phyloP scores from a whole-genome alignment of 2,888 invertebrate species.

The Periphyllus acericola region DNA sequence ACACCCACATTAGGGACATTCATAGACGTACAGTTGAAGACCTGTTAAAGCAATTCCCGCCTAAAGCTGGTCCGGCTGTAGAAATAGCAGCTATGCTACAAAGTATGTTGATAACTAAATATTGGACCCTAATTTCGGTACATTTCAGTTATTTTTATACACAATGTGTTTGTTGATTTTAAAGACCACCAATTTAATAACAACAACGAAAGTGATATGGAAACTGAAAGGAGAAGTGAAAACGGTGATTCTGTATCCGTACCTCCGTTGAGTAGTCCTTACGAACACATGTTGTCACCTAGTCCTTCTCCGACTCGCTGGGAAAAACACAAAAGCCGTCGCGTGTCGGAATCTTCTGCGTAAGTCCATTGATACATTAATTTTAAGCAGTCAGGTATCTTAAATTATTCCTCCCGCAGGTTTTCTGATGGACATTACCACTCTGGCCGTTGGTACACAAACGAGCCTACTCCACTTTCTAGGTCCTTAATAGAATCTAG shows the following conservation, averaged over 20 bases:
- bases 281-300: slow-evolving; percentile 72
- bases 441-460: slow-evolving; percentile 61
- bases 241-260: slow-evolving; percentile 74
- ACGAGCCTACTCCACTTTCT: slow-evolving; percentile 65
- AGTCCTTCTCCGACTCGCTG: slow-evolving; percentile 63
- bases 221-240: slow-evolving; percentile 60
- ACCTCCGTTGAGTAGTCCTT: slow-evolving; percentile 73
- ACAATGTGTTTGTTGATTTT: background rate
- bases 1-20: slow-evolving; percentile 81
- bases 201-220: slow-evolving; percentile 54
- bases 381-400: background rate
- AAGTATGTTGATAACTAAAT: slow-evolving; percentile 7
- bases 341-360: slow-evolving; percentile 60
- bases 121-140: background rate
- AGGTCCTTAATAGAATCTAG: slow-evolving; percentile 72
- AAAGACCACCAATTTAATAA: slow-evolving; percentile 53
- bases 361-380: slow-evolving; percentile 40
- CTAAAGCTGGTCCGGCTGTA: slow-evolving; percentile 72
- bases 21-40: slow-evolving; percentile 87
- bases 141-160: background rate
- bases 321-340: slow-evolving; percentile 65
- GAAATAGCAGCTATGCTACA: slow-evolving; percentile 58
- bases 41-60: slow-evolving; percentile 86
- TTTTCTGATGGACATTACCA: slow-evolving; percentile 60
- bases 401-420: background rate